Evolutionary conservation across 1,140 invertebrate species (phyloP).

Genomic region (Adelges cooleyi): DNA sequence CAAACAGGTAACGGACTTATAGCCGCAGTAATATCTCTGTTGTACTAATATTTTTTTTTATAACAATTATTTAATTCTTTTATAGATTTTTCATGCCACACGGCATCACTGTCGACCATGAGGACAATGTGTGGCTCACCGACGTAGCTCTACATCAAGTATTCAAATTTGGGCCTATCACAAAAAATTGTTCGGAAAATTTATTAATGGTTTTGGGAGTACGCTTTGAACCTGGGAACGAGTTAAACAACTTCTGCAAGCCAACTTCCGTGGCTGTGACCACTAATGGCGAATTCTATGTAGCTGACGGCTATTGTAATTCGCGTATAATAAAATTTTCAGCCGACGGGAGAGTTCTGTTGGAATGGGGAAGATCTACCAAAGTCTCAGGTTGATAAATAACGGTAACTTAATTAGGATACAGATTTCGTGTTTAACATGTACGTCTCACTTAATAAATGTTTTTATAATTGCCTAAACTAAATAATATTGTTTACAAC

Average conservation of each 20-base stretch:
- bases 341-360: constrained; percentile 52
- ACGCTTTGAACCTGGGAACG: constrained; percentile 66
- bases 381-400: constrained; percentile 29
- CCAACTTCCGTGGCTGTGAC: constrained; percentile 81
- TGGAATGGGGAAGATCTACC: constrained; percentile 48
- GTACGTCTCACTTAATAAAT: too few relatives aligned
- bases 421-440: too few relatives aligned
- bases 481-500: too few relatives aligned
- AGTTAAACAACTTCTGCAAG: constrained; percentile 77
- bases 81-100: constrained; percentile 85
- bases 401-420: not conserved
- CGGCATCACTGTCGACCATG: constrained; percentile 72
- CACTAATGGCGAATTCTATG: constrained; percentile 73
- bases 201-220: constrained; percentile 36
- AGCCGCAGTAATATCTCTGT: not conserved
- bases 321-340: constrained; percentile 75
- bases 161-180: constrained; percentile 52
- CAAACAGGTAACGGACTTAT: constrained; percentile 52
- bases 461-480: too few relatives aligned
- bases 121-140: constrained; percentile 79
- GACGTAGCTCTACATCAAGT: constrained; percentile 92
- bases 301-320: constrained; percentile 93
- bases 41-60: constrained; percentile 7
- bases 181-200: constrained; percentile 32
- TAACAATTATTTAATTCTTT: constrained; percentile 29